Evolutionary conservation across 1,140 invertebrate species (phyloP).

Genomic region (Dryas iulia): DNA sequence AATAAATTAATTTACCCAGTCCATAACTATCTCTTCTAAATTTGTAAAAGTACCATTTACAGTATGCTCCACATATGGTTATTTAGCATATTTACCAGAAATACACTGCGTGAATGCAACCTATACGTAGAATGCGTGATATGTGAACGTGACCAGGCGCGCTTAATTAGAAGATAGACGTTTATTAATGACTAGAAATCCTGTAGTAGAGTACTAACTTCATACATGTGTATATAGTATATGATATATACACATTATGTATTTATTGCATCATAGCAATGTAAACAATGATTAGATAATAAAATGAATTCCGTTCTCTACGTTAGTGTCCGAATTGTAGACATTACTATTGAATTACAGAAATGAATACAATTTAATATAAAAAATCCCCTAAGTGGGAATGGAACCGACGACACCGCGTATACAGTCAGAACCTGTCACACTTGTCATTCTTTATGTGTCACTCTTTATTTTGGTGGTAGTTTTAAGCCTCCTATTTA

Average conservation of each 20-base stretch:
- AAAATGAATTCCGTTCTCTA: no score
- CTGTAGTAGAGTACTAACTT: neutral
- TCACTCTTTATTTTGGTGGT: no score
- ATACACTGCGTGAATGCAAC: neutral
- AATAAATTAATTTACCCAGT: no score
- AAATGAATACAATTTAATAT: no score
- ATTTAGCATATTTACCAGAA: neutral
- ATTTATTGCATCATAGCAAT: neutral
- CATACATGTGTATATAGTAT: neutral
- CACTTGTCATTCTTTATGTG: no score
- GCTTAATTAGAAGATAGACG: constrained; percentile 1
- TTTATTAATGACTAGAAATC: neutral
- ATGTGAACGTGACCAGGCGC: neutral
- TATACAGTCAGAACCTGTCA: no score
- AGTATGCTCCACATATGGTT: neutral
- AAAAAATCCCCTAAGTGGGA: no score
- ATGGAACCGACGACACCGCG: no score
- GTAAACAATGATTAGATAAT: neutral
- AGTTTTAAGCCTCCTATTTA: no score
- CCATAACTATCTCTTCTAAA: neutral
- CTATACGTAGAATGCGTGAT: neutral
- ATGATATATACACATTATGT: neutral
- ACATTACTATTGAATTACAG: no score
- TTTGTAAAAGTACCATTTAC: neutral
- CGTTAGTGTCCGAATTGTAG: no score